Conservation (phyloP, 2,888 invertebrate species). For the Pammene fasciana region DNA sequence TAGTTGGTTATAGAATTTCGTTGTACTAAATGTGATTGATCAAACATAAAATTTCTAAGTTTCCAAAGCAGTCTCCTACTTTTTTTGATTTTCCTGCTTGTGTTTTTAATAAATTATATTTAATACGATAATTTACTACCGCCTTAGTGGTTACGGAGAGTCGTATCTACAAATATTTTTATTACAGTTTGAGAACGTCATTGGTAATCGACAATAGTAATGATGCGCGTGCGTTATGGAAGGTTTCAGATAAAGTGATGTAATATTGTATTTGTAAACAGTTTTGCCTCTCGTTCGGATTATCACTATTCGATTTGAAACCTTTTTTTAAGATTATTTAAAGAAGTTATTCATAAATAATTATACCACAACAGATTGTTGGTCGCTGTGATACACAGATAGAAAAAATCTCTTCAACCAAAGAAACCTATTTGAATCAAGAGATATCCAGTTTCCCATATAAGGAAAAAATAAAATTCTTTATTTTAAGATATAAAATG, state of each 20-base stretch:
- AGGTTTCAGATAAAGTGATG: slow-evolving; percentile 31
- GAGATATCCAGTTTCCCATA: no score
- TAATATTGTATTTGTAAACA: slow-evolving; percentile 7
- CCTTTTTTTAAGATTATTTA: background rate
- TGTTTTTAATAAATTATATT: no score
- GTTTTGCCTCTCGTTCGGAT: background rate
- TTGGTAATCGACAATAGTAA: slow-evolving; percentile 7
- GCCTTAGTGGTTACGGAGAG: background rate
- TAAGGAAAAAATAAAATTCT: no score
- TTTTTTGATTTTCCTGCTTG: no score
- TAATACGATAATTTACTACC: background rate
- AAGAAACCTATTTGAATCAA: no score
- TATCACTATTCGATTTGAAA: slow-evolving; percentile 1
- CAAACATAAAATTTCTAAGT: no score
- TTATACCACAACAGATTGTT: background rate
- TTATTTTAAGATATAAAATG: no score
- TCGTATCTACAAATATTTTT: slow-evolving; percentile 24
- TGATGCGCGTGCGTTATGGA: slow-evolving; percentile 23
- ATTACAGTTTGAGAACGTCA: slow-evolving; percentile 20
- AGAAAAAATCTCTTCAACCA: no score
- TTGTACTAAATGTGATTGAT: no score
- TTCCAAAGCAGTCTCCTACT: no score
- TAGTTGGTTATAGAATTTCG: no score
- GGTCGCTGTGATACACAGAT: background rate
- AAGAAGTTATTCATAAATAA: background rate